Conservation (phyloP, 1,140 invertebrate species). For the Oryzaephilus surinamensis region DNA sequence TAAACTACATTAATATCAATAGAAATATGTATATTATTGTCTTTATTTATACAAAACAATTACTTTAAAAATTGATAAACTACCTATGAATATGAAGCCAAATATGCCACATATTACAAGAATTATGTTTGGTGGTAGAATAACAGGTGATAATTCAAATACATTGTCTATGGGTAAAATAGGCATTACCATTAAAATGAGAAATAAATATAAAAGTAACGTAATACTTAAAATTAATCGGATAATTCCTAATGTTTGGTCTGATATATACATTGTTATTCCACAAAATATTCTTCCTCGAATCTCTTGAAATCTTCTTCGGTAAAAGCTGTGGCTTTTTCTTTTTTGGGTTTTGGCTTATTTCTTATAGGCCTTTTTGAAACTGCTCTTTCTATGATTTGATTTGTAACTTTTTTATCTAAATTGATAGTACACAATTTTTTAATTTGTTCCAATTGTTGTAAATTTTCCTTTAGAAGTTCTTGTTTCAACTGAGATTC, state of each 20-base stretch:
- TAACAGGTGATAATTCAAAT: conserved; percentile 18
- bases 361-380: conserved; percentile 39
- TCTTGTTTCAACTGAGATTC: conserved; percentile 22
- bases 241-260: conserved; percentile 18
- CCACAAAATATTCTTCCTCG: conserved; percentile 40
- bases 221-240: conserved; percentile 16
- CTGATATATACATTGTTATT: conserved; percentile 26
- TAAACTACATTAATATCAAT: neutral
- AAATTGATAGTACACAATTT: conserved; percentile 31
- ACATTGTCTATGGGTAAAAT: conserved; percentile 23
- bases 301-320: conserved; percentile 43
- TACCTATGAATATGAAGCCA: conserved; percentile 25
- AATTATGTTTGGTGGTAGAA: conserved; percentile 16
- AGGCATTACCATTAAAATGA: conserved; percentile 26
- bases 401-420: conserved; percentile 26
- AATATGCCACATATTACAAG: conserved; percentile 28
- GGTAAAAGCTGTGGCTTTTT: conserved; percentile 42
- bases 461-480: conserved; percentile 36
- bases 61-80: conserved; percentile 24
- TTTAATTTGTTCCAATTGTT: conserved; percentile 31
- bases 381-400: conserved; percentile 42
- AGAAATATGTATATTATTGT: neutral
- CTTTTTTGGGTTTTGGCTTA: conserved; percentile 32
- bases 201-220: conserved; percentile 21
- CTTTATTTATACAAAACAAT: conserved; percentile 2